Conservation (phyloP, 2,797 vertebrate species). For the Dipus sagitta region DNA sequence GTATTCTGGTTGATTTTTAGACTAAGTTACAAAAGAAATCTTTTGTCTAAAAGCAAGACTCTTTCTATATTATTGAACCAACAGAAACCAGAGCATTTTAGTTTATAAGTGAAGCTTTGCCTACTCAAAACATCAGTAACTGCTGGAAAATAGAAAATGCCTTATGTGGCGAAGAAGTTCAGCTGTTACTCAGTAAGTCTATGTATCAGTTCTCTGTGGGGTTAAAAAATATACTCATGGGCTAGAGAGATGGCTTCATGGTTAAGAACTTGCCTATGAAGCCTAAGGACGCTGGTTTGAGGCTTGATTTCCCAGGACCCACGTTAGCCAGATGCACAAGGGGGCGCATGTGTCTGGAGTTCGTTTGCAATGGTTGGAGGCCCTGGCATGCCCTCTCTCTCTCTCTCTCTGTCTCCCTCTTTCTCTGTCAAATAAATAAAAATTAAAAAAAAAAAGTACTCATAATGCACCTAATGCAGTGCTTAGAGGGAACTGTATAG, state of each 20-base stretch:
- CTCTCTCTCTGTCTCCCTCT: no score
- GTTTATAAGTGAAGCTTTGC: slow-evolving; percentile 65
- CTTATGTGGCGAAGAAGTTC: background rate
- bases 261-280: no score
- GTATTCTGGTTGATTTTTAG: slow-evolving; percentile 37
- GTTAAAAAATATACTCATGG: background rate
- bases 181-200: background rate
- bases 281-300: no score
- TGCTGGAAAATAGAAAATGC: background rate
- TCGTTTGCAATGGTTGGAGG: no score
- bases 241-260: no score
- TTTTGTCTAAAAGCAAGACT: slow-evolving; percentile 39
- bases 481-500: slow-evolving; percentile 62
- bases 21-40: slow-evolving; percentile 37
- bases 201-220: background rate
- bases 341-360: no score
- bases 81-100: background rate
- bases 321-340: no score
- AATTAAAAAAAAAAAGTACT: background rate
- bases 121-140: background rate
- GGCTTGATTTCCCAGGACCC: no score
- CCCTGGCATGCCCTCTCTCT: no score
- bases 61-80: slow-evolving; percentile 16
- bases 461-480: slow-evolving; percentile 53
- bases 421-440: no score